Conservation (phyloP, 2,797 vertebrate species). For the Rhabdomys pumilio region DNA sequence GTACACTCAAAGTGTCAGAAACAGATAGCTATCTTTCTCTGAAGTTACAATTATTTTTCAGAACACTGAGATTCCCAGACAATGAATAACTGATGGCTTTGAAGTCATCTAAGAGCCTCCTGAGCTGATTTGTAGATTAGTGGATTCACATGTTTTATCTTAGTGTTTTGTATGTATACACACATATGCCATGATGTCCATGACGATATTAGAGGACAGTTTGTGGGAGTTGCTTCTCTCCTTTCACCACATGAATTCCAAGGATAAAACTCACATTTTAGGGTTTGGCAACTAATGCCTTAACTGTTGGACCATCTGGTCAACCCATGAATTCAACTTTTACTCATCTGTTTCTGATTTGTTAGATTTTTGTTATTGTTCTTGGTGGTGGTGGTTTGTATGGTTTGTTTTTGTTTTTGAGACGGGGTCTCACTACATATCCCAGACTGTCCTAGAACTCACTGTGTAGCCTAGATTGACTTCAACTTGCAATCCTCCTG, state of each 20-base stretch:
- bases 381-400: neutral
- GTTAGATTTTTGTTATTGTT: neutral
- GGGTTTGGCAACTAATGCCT: neutral
- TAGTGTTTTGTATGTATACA: neutral
- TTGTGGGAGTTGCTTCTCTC: neutral
- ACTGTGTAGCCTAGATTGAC: neutral
- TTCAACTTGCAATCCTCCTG: neutral
- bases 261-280: neutral
- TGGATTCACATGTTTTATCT: neutral
- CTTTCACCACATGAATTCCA: neutral
- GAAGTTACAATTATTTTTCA: constrained; percentile 53
- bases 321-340: neutral
- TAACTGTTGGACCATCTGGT: neutral
- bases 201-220: neutral
- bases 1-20: constrained; percentile 65
- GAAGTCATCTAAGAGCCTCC: constrained; percentile 17
- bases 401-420: neutral
- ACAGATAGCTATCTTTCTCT: constrained; percentile 56
- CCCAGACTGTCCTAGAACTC: neutral
- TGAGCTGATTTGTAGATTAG: neutral
- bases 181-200: neutral
- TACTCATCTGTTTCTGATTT: neutral
- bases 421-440: neutral
- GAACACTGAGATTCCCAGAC: constrained; percentile 13
- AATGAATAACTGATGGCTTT: constrained; percentile 15